Conservation (phyloP, 2,888 invertebrate species). For the Leistus spinibarbis region DNA sequence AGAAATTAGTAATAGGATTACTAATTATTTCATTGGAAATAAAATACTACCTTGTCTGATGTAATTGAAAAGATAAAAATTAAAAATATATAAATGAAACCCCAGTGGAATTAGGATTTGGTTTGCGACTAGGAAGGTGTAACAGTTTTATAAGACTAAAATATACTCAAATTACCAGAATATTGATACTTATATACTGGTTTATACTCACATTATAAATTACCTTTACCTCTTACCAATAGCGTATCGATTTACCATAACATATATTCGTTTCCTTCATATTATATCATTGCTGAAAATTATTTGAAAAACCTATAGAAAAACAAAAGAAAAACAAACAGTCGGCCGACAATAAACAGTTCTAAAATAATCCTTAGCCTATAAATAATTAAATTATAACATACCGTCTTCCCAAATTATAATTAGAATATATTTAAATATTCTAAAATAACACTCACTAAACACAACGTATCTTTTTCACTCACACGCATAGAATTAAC, state of each 20-base stretch:
- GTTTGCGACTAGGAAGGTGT: background rate
- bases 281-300: slow-evolving; percentile 16
- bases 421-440: background rate
- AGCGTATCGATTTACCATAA: background rate
- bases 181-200: slow-evolving; percentile 38
- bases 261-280: slow-evolving; percentile 24
- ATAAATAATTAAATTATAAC: background rate
- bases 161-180: slow-evolving; percentile 13
- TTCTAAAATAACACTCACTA: background rate
- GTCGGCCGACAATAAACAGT: background rate
- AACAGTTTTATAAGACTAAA: slow-evolving; percentile 4
- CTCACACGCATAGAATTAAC: background rate
- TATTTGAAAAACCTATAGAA: background rate
- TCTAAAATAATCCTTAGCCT: background rate
- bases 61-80: background rate
- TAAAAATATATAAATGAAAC: slow-evolving; percentile 33
- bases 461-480: background rate
- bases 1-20: background rate
- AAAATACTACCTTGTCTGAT: slow-evolving; percentile 3
- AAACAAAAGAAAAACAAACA: background rate
- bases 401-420: background rate
- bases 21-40: background rate
- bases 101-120: slow-evolving; percentile 7
- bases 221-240: slow-evolving; percentile 1
- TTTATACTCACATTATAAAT: slow-evolving; percentile 20